Conservation (phyloP, 2,888 invertebrate species). For the Pyrrhopygopsis socrates region DNA sequence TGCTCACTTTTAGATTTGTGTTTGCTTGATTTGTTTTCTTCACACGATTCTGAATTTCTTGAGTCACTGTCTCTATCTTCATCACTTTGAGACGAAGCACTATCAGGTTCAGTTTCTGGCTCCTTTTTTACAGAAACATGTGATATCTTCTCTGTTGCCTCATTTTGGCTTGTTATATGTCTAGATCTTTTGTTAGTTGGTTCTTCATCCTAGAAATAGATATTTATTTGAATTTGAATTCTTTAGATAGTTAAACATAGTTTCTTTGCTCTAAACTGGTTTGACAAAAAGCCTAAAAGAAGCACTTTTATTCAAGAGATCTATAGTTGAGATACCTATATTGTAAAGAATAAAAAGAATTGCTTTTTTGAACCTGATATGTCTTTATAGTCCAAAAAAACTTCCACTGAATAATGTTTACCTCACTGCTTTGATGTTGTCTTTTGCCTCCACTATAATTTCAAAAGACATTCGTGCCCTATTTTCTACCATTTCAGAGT, state of each 20-base stretch:
- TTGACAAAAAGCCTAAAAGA: too few species aligned
- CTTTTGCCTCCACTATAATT: conserved; percentile 90
- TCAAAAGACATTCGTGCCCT: too few species aligned
- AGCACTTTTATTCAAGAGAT: too few species aligned
- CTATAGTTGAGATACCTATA: too few species aligned
- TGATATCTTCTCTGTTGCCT: conserved; percentile 87
- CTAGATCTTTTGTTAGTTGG: conserved; percentile 90
- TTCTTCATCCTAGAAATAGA: conserved; percentile 90
- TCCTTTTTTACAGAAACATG: conserved; percentile 88
- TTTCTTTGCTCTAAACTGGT: neutral
- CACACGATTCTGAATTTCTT: conserved; percentile 88
- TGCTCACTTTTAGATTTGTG: conserved; percentile 85
- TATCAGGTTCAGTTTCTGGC: conserved; percentile 78
- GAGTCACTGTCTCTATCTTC: conserved; percentile 82
- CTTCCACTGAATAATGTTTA: conserved; percentile 83
- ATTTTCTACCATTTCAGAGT: too few species aligned
- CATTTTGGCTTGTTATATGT: conserved; percentile 89
- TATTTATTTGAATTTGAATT: neutral
- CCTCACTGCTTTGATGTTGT: conserved; percentile 93
- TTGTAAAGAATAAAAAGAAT: neutral
- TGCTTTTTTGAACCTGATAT: neutral
- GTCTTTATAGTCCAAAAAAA: neutral
- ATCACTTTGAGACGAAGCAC: conserved; percentile 32
- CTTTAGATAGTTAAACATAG: too few species aligned
- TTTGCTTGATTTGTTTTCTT: conserved; percentile 89